Evolutionary conservation across 2,888 invertebrate genomes (phyloP).

Genomic region (Ochropacha duplaris): DNA sequence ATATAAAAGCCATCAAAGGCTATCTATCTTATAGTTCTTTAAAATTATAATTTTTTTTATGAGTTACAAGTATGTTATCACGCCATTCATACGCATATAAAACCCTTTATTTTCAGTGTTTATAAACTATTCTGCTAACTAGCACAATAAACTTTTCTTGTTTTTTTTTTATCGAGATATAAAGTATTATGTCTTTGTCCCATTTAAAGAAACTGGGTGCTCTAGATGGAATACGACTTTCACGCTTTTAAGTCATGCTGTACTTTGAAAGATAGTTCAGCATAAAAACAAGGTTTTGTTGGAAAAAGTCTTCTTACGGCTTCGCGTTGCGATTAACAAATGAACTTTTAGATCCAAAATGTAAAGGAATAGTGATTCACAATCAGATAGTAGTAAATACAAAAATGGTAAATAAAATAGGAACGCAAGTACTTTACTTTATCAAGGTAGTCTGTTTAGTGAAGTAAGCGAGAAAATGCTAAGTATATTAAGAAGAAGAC

Average conservation of each 20-base stretch:
- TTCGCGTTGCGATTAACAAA: background rate
- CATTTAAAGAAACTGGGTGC: constrained; percentile 8
- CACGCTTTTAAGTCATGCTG: background rate
- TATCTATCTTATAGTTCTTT: too few relatives aligned
- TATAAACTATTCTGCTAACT: background rate
- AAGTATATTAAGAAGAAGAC: background rate
- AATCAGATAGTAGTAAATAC: too few relatives aligned
- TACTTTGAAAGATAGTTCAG: background rate
- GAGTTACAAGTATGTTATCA: background rate
- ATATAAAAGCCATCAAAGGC: too few relatives aligned
- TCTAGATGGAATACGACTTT: background rate
- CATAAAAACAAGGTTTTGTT: background rate
- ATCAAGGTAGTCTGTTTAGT: background rate
- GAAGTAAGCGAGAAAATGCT: background rate
- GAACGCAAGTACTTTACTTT: background rate
- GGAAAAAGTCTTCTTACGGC: background rate
- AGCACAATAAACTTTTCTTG: background rate
- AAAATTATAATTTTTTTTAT: background rate
- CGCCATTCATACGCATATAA: background rate
- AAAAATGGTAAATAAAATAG: background rate
- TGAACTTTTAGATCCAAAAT: too few relatives aligned
- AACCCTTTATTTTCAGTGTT: background rate
- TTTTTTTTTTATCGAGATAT: background rate
- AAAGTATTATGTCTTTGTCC: background rate
- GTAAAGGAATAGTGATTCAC: too few relatives aligned